Evolutionary conservation across 2,113 vertebrate species (phyloP).

Genomic region (Otus sunia): DNA sequence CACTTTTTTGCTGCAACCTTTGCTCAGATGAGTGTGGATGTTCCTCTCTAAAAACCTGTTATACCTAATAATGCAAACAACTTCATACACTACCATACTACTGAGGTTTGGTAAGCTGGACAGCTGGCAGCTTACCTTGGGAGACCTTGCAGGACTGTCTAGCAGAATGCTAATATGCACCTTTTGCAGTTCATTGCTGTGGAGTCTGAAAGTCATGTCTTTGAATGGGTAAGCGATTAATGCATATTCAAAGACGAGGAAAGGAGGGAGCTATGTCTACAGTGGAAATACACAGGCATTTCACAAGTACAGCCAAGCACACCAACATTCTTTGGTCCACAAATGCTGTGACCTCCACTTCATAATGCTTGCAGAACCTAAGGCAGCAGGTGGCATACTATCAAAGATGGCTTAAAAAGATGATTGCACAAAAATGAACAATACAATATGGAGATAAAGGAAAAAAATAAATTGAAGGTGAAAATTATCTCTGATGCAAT

Average conservation of each 20-base stretch:
- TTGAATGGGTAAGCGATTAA: background rate
- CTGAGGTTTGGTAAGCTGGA: background rate
- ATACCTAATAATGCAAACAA: background rate
- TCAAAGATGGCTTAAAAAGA: background rate
- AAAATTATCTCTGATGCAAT: background rate
- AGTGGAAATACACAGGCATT: background rate
- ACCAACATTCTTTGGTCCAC: background rate
- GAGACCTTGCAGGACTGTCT: background rate
- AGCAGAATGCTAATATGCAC: background rate
- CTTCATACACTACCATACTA: background rate
- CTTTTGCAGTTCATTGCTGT: background rate
- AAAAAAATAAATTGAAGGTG: background rate
- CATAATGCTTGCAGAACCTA: background rate
- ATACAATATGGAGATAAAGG: background rate
- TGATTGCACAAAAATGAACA: background rate
- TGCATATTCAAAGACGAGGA: background rate
- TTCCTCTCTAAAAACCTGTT: background rate
- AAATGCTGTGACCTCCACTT: background rate
- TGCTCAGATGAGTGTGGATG: background rate
- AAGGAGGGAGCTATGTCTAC: background rate
- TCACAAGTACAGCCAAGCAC: background rate
- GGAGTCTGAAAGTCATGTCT: background rate
- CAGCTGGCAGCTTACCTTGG: slow-evolving; percentile 4
- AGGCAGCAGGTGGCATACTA: background rate
- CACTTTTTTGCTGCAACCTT: background rate